A percentile compares a stretch with the other conserved stretches of the same genome.
Conservation (phyloP, 2,888 invertebrate species). For the Caenorhabditis zanzibari region DNA sequence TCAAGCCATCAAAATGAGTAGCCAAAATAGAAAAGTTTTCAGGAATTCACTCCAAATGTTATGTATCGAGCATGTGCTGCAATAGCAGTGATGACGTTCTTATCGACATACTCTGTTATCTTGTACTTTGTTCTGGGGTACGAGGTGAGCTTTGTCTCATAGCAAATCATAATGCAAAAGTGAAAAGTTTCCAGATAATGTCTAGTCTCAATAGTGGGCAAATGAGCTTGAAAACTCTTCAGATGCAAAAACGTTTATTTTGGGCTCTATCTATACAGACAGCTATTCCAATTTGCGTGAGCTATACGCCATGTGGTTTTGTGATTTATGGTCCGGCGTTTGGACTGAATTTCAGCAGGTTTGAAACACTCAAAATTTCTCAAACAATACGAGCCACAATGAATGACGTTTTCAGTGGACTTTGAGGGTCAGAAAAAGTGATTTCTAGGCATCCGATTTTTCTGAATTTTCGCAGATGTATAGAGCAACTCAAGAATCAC, state of each 20-base stretch:
- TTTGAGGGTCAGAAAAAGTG: too few relatives aligned
- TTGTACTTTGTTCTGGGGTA: constrained; percentile 26
- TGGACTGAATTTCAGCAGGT: neutral
- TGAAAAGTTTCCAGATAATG: constrained; percentile 13
- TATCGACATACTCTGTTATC: neutral
- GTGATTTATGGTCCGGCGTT: neutral
- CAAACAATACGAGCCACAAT: too few relatives aligned
- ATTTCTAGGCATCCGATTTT: too few relatives aligned
- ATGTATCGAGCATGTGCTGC: constrained; percentile 7
- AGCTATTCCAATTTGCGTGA: neutral
- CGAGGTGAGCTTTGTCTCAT: too few relatives aligned
- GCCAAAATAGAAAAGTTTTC: neutral
- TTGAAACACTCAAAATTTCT: too few relatives aligned
- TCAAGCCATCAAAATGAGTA: too few relatives aligned
- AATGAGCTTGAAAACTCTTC: constrained; percentile 18
- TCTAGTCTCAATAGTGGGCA: neutral
- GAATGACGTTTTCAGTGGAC: too few relatives aligned
- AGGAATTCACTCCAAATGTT: neutral
- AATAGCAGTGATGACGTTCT: neutral
- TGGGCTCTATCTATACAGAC: neutral
- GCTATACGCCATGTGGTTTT: constrained; percentile 2
- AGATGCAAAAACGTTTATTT: constrained; percentile 18
- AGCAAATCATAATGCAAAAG: too few relatives aligned
- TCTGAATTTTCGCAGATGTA: too few relatives aligned
- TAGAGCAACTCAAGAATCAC: too few relatives aligned